Conservation (phyloP, 2,888 invertebrate genomes). For the Chouioia cunea region DNA sequence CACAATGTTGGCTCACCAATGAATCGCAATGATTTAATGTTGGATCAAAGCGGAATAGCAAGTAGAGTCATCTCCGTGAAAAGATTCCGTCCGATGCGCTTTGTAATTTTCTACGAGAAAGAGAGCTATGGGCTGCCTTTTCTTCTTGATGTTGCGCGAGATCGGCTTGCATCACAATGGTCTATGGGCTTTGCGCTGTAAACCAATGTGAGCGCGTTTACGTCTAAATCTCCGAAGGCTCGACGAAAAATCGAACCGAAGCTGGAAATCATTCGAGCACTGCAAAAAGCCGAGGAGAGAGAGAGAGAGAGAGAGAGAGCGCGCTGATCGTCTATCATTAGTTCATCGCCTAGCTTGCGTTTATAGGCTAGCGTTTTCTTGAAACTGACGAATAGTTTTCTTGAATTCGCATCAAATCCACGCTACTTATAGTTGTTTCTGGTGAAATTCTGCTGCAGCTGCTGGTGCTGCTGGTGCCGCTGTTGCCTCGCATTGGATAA, state of each 20-base stretch:
- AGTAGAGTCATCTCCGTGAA: conserved; percentile 31
- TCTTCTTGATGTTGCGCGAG: conserved; percentile 5
- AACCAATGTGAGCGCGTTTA: conserved; percentile 22
- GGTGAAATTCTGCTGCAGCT: too few relatives aligned
- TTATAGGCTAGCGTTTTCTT: conserved; percentile 27
- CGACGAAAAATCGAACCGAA: conserved; percentile 24
- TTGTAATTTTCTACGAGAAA: conserved; percentile 29
- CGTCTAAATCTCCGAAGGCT: conserved; percentile 40
- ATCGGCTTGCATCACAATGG: conserved; percentile 27
- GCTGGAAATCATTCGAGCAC: conserved; percentile 24
- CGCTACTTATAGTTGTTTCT: background rate
- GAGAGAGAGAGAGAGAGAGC: too few relatives aligned
- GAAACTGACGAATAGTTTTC: conserved; percentile 23
- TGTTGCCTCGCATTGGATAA: too few relatives aligned
- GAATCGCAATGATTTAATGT: conserved; percentile 29
- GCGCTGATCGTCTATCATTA: conserved; percentile 29
- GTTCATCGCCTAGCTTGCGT: conserved; percentile 20
- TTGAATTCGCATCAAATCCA: background rate
- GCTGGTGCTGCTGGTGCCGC: too few relatives aligned
- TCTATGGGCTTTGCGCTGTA: conserved; percentile 14
- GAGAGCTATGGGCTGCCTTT: background rate
- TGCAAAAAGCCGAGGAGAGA: too few relatives aligned
- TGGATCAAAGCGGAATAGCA: conserved; percentile 26
- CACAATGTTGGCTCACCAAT: conserved; percentile 18
- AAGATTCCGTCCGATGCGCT: conserved; percentile 25